phyloP scores from a whole-genome alignment of 2,113 vertebrate genomes.

The Cololabis saira region DNA sequence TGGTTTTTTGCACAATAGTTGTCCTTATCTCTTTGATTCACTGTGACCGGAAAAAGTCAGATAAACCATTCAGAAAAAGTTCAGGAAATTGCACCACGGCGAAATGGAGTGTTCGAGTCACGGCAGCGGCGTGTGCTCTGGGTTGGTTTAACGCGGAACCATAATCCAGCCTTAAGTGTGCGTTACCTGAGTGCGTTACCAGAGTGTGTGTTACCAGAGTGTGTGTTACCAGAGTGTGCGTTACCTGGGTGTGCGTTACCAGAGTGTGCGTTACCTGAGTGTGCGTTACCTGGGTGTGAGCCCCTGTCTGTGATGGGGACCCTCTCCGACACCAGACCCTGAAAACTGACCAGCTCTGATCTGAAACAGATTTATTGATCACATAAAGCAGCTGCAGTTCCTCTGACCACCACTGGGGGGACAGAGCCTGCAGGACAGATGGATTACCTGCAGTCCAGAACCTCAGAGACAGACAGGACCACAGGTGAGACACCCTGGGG shows the following conservation, averaged over 20 bases:
- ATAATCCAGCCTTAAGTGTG: no score
- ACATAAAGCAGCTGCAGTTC: not conserved
- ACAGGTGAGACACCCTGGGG: conserved; percentile 19
- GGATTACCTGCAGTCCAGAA: conserved; percentile 59
- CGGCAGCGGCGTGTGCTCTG: no score
- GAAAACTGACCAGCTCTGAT: conserved; percentile 59
- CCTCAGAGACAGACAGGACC: conserved; percentile 41
- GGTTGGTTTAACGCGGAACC: no score
- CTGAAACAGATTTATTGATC: conserved; percentile 9
- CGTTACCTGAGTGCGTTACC: not conserved
- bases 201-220: not conserved
- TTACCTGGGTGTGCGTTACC: conserved; percentile 2
- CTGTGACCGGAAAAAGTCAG: no score
- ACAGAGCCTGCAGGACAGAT: not conserved
- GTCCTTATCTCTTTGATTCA: no score
- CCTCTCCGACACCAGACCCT: conserved; percentile 55
- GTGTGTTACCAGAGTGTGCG: not conserved
- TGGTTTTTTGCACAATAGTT: no score
- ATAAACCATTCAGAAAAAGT: no score
- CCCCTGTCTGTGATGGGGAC: conserved; percentile 31
- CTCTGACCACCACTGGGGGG: not conserved
- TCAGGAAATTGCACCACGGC: no score
- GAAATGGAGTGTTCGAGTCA: no score
- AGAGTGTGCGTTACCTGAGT: conserved; percentile 13
- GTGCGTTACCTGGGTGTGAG: not conserved